These are phyloP conservation scores for Acronicta psi DNA, from an alignment of 2,888 invertebrate genomes.

Conservation along the genomic window DNA sequence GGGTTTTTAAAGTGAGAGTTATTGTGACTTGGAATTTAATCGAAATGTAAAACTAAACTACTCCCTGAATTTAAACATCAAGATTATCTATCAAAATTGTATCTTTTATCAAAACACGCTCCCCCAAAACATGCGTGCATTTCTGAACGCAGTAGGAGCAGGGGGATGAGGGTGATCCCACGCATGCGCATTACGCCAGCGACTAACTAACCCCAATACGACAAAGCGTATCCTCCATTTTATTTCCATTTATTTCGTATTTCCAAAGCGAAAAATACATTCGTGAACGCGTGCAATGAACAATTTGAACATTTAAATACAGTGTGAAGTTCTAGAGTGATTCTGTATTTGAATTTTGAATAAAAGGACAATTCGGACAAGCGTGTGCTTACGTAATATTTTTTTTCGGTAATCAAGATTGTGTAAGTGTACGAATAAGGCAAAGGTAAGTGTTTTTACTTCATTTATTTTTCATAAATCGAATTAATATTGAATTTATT, in stretches of 20 bases:
- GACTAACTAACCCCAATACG: constrained; percentile 74
- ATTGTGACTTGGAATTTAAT: too few species aligned
- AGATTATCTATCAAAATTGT: constrained; percentile 11
- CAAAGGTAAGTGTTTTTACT: constrained; percentile 52
- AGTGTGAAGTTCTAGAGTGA: constrained; percentile 57
- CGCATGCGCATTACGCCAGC: constrained; percentile 73
- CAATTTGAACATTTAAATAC: constrained; percentile 27
- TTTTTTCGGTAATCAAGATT: constrained; percentile 62
- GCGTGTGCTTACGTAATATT: constrained; percentile 68
- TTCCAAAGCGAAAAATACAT: constrained; percentile 60
- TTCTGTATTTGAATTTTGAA: constrained; percentile 42
- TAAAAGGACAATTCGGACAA: constrained; percentile 38
- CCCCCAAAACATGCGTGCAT: constrained; percentile 39
- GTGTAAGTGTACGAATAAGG: constrained; percentile 57
- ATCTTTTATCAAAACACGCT: constrained; percentile 22
- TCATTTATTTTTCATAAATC: constrained; percentile 35
- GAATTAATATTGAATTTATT: constrained; percentile 17
- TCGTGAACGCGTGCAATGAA: constrained; percentile 37
- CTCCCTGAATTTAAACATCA: not conserved
- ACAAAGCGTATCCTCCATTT: constrained; percentile 77
- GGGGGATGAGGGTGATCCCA: constrained; percentile 56
- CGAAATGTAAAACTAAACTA: too few species aligned
- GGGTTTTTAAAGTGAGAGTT: too few species aligned
- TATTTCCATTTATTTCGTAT: constrained; percentile 75
- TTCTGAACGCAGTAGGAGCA: constrained; percentile 68